Base-by-base conservation (phyloP, 2,113 vertebrate genomes). In the Corapipo altera region DNA sequence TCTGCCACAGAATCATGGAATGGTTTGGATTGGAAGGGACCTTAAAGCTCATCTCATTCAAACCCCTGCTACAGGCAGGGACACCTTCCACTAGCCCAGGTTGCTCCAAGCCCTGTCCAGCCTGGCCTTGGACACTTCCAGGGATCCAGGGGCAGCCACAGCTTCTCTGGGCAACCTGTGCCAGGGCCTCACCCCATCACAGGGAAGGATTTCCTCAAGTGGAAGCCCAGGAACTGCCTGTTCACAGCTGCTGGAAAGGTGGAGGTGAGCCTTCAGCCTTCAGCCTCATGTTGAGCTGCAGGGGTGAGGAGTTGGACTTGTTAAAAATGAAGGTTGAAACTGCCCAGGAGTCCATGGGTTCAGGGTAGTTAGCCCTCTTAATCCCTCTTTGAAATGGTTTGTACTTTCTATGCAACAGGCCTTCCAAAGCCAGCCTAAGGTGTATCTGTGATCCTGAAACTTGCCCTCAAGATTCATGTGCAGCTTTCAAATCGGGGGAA, bases 51-150 rank as follows among this genome's bases (percentile, higher is more conserved):
- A 19, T 33, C 67, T 33, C 6, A 9, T 32, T 0, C 48, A 21
- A 20, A 26, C 35, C 5, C 30, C 5, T 65, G 30, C 44, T 15
- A 27, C 2, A 6, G 21, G 12, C 32, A 67, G 61, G 23, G 44
- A n/a, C 46, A 54, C 24, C n/a, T 89, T 0, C 48, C 28, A 5
- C 46, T 15, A 0, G 14, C 30, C 62, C 46, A 41, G 16, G 28
- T 0, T 39, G 46, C 28, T 54, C 46, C 62, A 9, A 39, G 19
- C 33, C 15, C 23, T 0, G 2, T 46, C 87, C 54, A 48, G 0
- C n/a, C 48, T 61, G 46, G 20, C 54, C 20, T 55, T 4, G 71
- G n/a, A 0, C 46, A 22, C 24, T 69, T 0, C 6, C 48, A 75
- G 70, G 28, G 39, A 39, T 82, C n/a, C n/a, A n/a, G 28, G 39